Conservation (phyloP, 2,797 vertebrate genomes). For the Oreortyx pictus region DNA sequence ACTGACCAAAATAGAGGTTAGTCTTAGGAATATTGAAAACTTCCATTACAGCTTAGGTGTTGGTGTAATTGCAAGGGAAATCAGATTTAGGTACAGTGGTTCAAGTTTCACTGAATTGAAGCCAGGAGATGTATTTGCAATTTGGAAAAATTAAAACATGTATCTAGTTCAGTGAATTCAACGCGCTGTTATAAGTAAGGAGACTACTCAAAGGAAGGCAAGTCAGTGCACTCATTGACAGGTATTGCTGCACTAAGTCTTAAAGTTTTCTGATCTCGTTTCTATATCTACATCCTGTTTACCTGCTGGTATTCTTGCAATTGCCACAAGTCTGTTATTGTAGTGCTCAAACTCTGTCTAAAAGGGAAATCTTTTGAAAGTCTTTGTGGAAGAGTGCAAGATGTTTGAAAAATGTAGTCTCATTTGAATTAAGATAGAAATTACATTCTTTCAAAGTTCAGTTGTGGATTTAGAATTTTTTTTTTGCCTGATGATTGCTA, state of each 20-base stretch:
- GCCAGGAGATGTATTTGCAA: not conserved
- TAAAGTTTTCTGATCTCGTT: not conserved
- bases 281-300: not conserved
- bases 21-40: not conserved
- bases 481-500: not conserved
- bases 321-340: not conserved
- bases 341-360: not conserved
- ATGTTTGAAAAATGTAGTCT: not conserved
- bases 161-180: not conserved
- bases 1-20: not conserved
- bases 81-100: not conserved
- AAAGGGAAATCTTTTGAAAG: not conserved
- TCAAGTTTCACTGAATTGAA: not conserved
- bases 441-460: not conserved
- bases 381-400: not conserved
- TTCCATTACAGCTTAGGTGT: not conserved
- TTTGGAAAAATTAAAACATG: not conserved
- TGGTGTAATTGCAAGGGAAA: not conserved
- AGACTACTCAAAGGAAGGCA: not conserved
- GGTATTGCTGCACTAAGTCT: not conserved
- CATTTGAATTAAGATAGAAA: not conserved
- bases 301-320: not conserved
- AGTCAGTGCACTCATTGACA: not conserved
- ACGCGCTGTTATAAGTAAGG: not conserved
- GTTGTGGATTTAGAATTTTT: not conserved